Percentiles rank a stretch among this genome's conserved stretches.
Conservation (phyloP, 1,140 invertebrate genomes). For the Callitettix versicolor region DNA sequence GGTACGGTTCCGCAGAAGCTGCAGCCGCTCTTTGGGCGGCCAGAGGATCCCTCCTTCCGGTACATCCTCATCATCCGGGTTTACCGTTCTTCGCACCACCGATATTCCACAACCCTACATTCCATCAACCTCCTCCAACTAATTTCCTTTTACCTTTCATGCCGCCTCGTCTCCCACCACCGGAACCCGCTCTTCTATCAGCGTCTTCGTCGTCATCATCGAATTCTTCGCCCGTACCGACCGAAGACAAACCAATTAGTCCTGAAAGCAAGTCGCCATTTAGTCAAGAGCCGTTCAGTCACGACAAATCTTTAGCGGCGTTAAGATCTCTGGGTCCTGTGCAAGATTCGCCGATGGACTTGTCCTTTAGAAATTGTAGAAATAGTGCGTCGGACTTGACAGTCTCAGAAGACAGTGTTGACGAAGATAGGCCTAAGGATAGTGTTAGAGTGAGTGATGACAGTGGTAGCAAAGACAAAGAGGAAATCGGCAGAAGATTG, state of each 20-base stretch:
- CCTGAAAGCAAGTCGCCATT: neutral
- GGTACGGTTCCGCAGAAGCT: conserved; percentile 13
- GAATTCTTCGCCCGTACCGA: neutral
- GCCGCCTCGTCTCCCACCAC: conserved; percentile 8
- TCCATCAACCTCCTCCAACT: conserved; percentile 11
- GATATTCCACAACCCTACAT: conserved; percentile 16
- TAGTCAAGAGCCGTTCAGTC: conserved; percentile 18
- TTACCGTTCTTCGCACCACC: conserved; percentile 20
- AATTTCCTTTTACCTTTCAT: conserved; percentile 17
- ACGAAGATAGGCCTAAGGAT: neutral
- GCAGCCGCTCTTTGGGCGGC: conserved; percentile 14
- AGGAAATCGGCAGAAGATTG: neutral
- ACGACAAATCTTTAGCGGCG: conserved; percentile 32
- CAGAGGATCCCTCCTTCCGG: conserved; percentile 1
- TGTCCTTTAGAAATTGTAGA: conserved; percentile 6
- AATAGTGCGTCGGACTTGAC: neutral
- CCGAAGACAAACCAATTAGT: neutral
- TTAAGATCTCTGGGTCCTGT: conserved; percentile 34
- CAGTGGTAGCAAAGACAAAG: neutral
- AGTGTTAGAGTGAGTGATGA: conserved; percentile 1
- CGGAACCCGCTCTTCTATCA: neutral
- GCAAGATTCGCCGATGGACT: conserved; percentile 25
- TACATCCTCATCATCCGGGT: conserved; percentile 11
- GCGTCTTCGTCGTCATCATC: conserved; percentile 9
- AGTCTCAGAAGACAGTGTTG: neutral